Evolutionary conservation across 1,140 invertebrate species (phyloP).

Genomic region (Diachasma alloeum): DNA sequence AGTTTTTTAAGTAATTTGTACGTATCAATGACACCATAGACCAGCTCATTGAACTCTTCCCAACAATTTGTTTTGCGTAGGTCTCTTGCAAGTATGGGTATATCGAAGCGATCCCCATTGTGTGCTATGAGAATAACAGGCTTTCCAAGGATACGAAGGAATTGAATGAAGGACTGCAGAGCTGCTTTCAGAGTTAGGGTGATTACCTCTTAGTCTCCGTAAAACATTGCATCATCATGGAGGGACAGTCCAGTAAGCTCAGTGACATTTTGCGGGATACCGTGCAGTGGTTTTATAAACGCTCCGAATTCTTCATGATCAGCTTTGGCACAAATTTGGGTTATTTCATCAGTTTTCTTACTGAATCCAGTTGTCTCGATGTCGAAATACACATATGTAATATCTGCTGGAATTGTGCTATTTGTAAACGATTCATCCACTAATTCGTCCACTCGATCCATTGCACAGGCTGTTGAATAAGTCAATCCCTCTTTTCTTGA

Average conservation of each 20-base stretch:
- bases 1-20: not conserved
- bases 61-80: not conserved
- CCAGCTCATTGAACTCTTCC: not conserved
- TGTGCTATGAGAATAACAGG: conserved; percentile 18
- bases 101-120: conserved; percentile 14
- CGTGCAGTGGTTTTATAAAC: conserved; percentile 6
- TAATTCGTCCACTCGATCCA: conserved; percentile 18
- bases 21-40: not conserved
- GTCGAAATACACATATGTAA: conserved; percentile 20
- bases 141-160: not conserved
- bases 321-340: conserved; percentile 18
- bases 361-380: conserved; percentile 26
- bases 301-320: not conserved
- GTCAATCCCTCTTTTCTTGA: conserved; percentile 27
- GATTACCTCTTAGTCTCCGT: not conserved
- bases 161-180: not conserved
- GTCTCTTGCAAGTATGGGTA: not conserved
- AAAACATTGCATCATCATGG: conserved; percentile 7
- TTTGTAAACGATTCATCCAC: conserved; percentile 16
- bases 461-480: conserved; percentile 23
- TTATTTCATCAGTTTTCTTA: not conserved
- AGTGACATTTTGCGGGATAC: not conserved
- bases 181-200: not conserved
- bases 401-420: not conserved
- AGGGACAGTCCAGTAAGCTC: not conserved